phyloP scores from a whole-genome alignment of 2,888 invertebrate species.

The Fragum fragum region DNA sequence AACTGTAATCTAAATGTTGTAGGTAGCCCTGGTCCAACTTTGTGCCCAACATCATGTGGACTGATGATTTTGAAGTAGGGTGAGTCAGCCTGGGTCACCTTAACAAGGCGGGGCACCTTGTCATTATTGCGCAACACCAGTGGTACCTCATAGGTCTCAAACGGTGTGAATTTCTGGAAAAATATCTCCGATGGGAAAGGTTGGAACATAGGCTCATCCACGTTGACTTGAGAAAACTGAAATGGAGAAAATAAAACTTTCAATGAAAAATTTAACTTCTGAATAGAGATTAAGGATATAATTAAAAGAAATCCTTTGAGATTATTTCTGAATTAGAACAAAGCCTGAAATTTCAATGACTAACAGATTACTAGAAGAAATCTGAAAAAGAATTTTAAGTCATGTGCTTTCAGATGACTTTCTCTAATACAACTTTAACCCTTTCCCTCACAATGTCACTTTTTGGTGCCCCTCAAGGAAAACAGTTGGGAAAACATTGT shows the following conservation, averaged over 20 bases:
- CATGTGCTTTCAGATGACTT: too few species aligned
- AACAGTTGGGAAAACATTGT: too few species aligned
- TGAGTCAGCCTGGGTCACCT: conserved; percentile 86
- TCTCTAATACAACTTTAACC: too few species aligned
- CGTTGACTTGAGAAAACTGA: conserved; percentile 85
- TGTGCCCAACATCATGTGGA: conserved; percentile 86
- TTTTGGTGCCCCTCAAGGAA: too few species aligned
- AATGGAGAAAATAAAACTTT: conserved; percentile 26
- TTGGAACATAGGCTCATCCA: conserved; percentile 87
- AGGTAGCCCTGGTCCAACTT: conserved; percentile 91
- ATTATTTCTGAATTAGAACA: too few species aligned
- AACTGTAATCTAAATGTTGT: conserved; percentile 90
- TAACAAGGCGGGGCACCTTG: conserved; percentile 86
- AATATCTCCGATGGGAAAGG: conserved; percentile 87
- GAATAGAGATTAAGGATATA: too few species aligned
- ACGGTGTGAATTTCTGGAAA: conserved; percentile 86
- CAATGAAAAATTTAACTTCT: too few species aligned
- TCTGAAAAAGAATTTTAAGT: too few species aligned
- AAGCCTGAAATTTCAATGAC: too few species aligned
- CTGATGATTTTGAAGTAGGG: conserved; percentile 87
- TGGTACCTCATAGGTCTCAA: conserved; percentile 86
- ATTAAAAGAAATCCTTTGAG: too few species aligned
- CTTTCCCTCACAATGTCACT: too few species aligned
- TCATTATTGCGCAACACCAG: conserved; percentile 86
- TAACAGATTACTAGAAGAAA: too few species aligned